A percentile compares a stretch with the other conserved stretches of the same genome.
These are phyloP conservation scores for Scaptomyza hsui DNA, from an alignment of 1,140 invertebrate genomes.

Conservation along the genomic window DNA sequence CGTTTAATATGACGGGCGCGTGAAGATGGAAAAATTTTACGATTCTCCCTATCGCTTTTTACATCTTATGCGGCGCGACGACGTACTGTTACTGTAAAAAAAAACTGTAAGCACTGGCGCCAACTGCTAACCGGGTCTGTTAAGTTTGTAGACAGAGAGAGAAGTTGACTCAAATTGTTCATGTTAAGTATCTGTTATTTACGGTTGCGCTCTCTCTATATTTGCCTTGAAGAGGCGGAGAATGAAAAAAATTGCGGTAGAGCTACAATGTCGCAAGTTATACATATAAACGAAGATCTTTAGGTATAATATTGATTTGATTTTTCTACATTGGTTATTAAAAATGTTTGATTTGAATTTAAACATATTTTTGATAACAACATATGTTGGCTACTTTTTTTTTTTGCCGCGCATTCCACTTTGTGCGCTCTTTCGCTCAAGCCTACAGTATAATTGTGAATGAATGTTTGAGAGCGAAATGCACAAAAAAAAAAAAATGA, in stretches of 20 bases:
- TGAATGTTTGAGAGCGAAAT: constrained; percentile 46
- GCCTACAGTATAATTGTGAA: constrained; percentile 46
- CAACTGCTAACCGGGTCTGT: constrained; percentile 43
- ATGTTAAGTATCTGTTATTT: constrained; percentile 43
- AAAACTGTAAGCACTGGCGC: constrained; percentile 47
- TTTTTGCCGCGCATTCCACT: constrained; percentile 39
- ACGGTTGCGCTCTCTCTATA: constrained; percentile 35
- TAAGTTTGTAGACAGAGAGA: constrained; percentile 20
- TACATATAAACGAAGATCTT: constrained; percentile 16
- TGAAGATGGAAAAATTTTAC: constrained; percentile 36
- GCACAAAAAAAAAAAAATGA: constrained; percentile 3
- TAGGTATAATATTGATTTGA: neutral
- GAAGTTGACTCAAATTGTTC: constrained; percentile 45
- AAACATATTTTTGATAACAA: constrained; percentile 8
- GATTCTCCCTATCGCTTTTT: constrained; percentile 64
- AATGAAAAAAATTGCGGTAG: neutral
- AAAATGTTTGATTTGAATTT: too few species aligned
- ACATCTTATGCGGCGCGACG: constrained; percentile 63
- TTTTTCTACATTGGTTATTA: too few species aligned
- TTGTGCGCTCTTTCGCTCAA: constrained; percentile 31
- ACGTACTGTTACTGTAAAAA: constrained; percentile 47
- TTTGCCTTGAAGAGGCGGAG: constrained; percentile 12
- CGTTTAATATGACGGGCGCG: constrained; percentile 39
- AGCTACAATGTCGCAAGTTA: constrained; percentile 1
- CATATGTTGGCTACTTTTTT: constrained; percentile 30